Evolutionary conservation across 2,113 vertebrate genomes (phyloP), one percentile per base, ranked within the genome.

Genomic region (Dendrocopos noguchii): DNA sequence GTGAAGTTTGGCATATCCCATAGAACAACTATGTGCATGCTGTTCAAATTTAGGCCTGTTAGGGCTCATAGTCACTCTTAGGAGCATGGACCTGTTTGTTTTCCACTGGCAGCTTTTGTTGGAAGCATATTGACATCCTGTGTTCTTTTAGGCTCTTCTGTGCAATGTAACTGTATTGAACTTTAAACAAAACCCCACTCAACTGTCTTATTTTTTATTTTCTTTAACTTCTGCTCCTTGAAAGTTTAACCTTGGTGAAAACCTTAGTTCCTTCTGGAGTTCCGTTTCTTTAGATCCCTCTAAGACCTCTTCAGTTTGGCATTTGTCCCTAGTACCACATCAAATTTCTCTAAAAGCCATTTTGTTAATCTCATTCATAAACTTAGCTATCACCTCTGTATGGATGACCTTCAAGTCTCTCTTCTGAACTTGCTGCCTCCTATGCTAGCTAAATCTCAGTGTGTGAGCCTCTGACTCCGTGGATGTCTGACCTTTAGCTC

Each of bases 331-430:
- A 47, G 15, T 60, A 56, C 12, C 66, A 36, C 12, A 39, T 84
- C 15, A 67, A 0, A 77, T 74, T 91, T 87, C 42, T 87, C 17
- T 82, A 16, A 5, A 93, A 84, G 31, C 55, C 4, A 24, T 7
- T 80, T 68, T 83, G 57, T 85, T 90, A 20, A 46, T 86, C 39
- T 86, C 33, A 15, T 86, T 86, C n/a, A 70, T 79, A 19, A 92
- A 73, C 36, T 71, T 28, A 15, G 28, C 59, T 89, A 3, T 79
- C 33, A 15, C 42, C 27, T 66, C 28, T 66, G 4, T 77, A 42
- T 82, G 67, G 52, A 33, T 90, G 86, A 87, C 71, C 84, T 95
- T 88, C 50, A 92, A 9, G 36, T 76, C n/a, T 55, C 29, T 90
- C 7, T 90, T 74, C 53, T 28, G 20, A 39, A 56, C 50, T 73